A percentile compares a stretch with the other conserved stretches of the same genome.
phyloP scores from a whole-genome alignment of 2,113 vertebrate genomes.

The Erythrocercus mccallii region DNA sequence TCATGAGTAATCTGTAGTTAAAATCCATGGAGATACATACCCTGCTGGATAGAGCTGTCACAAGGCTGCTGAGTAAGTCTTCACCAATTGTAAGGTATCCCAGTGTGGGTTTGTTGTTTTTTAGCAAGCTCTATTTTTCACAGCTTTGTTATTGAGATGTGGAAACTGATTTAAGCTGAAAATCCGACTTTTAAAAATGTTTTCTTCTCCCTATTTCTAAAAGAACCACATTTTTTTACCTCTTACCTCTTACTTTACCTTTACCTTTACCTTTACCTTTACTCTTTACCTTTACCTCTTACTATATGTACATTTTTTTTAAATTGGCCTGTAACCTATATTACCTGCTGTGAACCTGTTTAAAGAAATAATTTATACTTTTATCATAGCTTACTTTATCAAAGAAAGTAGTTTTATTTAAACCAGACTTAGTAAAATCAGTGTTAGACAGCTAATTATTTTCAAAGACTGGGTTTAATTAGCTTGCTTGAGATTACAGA shows the following conservation, averaged over 20 bases:
- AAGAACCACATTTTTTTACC: not conserved
- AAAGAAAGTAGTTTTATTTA: constrained; percentile 18
- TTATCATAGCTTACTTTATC: not conserved
- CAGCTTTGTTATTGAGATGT: not conserved
- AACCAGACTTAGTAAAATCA: constrained; percentile 1
- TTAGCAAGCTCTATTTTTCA: not conserved
- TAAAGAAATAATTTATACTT: not conserved
- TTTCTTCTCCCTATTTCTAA: not conserved
- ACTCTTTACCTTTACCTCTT: too few relatives aligned
- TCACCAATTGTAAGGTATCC: not conserved
- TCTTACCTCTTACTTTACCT: too few relatives aligned
- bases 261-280: too few relatives aligned
- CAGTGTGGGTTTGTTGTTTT: not conserved
- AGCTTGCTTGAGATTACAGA: constrained; percentile 6
- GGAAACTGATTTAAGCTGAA: not conserved
- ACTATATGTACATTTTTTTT: not conserved
- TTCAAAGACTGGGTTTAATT: constrained; percentile 33
- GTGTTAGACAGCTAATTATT: not conserved
- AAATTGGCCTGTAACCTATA: not conserved
- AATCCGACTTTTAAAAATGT: not conserved
- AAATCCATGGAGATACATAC: not conserved
- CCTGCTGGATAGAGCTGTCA: not conserved
- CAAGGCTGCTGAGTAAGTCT: not conserved
- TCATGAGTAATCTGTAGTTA: not conserved
- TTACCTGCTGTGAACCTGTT: not conserved